Conservation (phyloP, 37 sponge, comb jelly and placozoan species). For the Mnemiopsis leidyi region DNA sequence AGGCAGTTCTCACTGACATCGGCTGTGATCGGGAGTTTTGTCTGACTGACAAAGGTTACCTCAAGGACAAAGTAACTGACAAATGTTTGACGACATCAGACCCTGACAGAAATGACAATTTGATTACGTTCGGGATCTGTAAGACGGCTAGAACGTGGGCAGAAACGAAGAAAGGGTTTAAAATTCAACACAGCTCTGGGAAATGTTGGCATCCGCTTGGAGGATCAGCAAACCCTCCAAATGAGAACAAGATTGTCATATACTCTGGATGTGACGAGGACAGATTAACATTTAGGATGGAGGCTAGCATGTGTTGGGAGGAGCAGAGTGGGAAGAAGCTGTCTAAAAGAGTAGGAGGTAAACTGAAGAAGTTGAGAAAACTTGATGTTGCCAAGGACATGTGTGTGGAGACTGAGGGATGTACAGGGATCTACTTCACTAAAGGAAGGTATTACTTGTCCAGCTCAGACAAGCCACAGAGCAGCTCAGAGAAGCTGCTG, state of each 20-base stretch:
- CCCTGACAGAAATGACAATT: background rate
- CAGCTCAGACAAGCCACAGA: background rate
- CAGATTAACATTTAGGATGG: background rate
- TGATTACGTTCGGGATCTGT: background rate
- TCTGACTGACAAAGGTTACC: conserved; percentile 9
- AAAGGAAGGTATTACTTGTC: background rate
- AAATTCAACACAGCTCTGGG: background rate
- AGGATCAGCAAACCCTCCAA: background rate
- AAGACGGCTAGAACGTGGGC: background rate
- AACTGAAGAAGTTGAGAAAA: background rate
- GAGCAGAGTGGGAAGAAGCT: conserved; percentile 2
- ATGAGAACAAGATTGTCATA: background rate
- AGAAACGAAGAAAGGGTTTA: background rate
- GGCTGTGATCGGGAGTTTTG: conserved; percentile 24
- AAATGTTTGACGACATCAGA: background rate
- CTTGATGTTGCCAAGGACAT: conserved; percentile 20
- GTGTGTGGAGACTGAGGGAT: background rate
- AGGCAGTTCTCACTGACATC: background rate
- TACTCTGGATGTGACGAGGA: background rate
- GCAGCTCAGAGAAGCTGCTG: too few species aligned
- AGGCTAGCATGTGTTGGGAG: conserved; percentile 24
- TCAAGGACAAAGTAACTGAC: background rate
- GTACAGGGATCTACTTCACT: background rate
- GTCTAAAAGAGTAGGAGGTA: background rate
- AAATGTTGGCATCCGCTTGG: background rate